phyloP scores from a whole-genome alignment of 2,888 invertebrate genomes.

The Scaeva pyrastri region DNA sequence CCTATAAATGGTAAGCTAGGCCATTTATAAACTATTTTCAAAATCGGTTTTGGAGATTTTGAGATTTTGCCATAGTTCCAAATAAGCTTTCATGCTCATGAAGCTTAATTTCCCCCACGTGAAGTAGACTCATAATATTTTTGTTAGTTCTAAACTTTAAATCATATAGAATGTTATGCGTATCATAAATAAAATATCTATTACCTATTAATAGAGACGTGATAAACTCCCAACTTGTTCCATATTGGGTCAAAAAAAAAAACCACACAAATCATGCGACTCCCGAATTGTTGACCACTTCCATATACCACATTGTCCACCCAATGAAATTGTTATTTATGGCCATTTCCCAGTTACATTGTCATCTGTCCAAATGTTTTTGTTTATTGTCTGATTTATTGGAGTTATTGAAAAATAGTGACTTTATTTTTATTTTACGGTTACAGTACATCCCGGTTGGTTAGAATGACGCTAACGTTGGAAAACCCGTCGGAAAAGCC shows the following conservation, averaged over 20 bases:
- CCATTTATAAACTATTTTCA: too few relatives aligned
- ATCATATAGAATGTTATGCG: too few relatives aligned
- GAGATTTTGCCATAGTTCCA: too few relatives aligned
- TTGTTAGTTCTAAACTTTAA: too few relatives aligned
- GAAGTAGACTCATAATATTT: too few relatives aligned
- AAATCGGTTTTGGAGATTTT: too few relatives aligned
- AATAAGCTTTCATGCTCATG: too few relatives aligned
- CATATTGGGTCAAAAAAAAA: conserved; percentile 2
- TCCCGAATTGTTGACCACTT: conserved; percentile 60
- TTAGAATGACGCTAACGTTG: background rate
- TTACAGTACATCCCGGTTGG: conserved; percentile 37
- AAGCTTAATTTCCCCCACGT: too few relatives aligned
- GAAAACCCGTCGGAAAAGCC: background rate
- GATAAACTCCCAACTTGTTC: background rate
- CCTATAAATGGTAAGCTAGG: too few relatives aligned
- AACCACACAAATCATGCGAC: conserved; percentile 66
- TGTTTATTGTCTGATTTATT: conserved; percentile 64
- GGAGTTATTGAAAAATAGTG: conserved; percentile 68
- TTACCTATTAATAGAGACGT: too few relatives aligned
- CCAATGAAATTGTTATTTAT: conserved; percentile 67
- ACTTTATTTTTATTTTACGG: conserved; percentile 46
- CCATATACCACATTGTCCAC: conserved; percentile 41
- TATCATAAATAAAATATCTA: too few relatives aligned
- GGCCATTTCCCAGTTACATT: conserved; percentile 51
- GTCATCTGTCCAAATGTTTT: conserved; percentile 36